Base-by-base conservation (phyloP, 53 echinoderm and acorn worm genomes). In the Holothuria scabra region DNA sequence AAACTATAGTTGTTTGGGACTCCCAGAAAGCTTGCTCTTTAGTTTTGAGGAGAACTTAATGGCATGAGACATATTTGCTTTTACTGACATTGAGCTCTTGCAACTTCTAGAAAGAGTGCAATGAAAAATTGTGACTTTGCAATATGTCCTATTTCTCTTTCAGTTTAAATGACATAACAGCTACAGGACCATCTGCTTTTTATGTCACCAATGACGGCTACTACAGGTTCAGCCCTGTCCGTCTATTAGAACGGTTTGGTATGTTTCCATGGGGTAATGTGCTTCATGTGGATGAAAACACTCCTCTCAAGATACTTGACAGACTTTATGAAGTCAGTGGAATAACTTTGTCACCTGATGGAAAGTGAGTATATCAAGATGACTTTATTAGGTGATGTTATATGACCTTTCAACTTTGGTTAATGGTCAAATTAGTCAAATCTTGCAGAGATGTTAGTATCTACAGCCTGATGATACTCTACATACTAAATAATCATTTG, bases 161-260 rank as follows among this genome's bases (percentile, higher is more conserved):
- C 62, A 81, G 81, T 28, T 63, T 81, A 38, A 81, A 81, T 41
- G 81, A 63, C 64, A 62, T 81, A 20, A 37, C 81, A 14, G 81
- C 63, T 13, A 46, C 64, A 22, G 81, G 81, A 20, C 81, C 81
- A 12, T 37, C 61, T 24, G 60, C 81, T 12, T 81, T 81, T 37
- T 81, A 62, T 9, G 41, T 81, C n/a, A 81, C 81, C 12, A 81
- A 81, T 19, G 81, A 81, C 23, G 81, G 81, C 3, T 62, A 23
- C 30, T 81, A 81, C 81, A 24, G 24, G 1, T 81, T 41, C 48
- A 81, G 63, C 28, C 37, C 64, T 1, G 41, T 63, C 6, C 81
- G 81, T 61, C 62, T 81, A n/a, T n/a, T 81, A n/a, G 81, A 81
- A 28, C 37, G 81, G 26, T 81, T 81, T 63, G 64, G 81, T 22